Evolutionary conservation across 2,797 vertebrate genomes (phyloP).

Genomic region (Mallotus villosus): DNA sequence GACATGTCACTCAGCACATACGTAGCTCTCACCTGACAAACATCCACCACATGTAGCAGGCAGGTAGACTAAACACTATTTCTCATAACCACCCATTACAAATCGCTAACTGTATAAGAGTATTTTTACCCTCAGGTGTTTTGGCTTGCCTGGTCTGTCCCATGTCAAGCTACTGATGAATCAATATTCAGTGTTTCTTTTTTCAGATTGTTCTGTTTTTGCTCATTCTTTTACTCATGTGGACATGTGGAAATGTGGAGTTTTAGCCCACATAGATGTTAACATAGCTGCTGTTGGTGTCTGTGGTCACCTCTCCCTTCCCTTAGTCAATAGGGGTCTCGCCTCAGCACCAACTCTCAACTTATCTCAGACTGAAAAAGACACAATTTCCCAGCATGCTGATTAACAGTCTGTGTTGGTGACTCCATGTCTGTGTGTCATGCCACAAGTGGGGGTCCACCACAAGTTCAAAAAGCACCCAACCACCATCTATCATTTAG

Average conservation of each 20-base stretch:
- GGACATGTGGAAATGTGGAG: too few species aligned
- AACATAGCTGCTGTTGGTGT: too few species aligned
- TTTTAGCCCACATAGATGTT: too few species aligned
- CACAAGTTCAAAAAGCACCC: conserved; percentile 24
- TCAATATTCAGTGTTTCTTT: too few species aligned
- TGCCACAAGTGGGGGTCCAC: conserved; percentile 37
- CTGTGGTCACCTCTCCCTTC: too few species aligned
- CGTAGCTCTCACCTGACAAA: neutral
- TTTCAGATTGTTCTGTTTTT: neutral
- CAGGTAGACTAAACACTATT: conserved; percentile 7
- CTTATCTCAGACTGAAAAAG: conserved; percentile 4
- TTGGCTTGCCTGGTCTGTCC: neutral
- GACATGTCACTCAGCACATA: neutral
- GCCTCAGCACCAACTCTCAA: neutral
- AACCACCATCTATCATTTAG: conserved; percentile 19
- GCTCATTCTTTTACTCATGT: neutral
- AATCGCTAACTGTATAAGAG: neutral
- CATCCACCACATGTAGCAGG: too few species aligned
- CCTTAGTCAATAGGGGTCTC: too few species aligned
- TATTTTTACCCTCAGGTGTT: neutral
- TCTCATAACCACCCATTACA: neutral
- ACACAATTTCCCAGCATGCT: conserved; percentile 25
- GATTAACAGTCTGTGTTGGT: conserved; percentile 54
- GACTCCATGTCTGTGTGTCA: conserved; percentile 48
- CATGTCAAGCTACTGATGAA: neutral